Conservation (phyloP, 2,888 invertebrate genomes). For the Platynereis dumerilii region DNA sequence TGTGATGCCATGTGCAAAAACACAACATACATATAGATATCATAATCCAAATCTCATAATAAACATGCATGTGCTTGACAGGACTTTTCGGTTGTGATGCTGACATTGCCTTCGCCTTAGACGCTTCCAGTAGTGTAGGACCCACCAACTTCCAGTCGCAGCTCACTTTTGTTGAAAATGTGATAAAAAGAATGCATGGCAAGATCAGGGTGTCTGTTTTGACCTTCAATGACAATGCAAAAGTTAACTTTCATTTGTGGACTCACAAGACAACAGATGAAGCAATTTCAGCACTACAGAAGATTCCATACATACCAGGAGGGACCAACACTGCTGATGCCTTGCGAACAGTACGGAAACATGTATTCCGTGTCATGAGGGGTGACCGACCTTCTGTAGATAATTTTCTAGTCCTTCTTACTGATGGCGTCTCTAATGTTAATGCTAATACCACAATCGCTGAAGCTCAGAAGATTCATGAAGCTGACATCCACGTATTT, state of each 20-base stretch:
- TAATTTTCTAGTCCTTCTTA: constrained; percentile 31
- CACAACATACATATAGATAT: no score
- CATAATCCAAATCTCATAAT: no score
- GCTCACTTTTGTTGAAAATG: constrained; percentile 26
- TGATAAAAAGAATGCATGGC: constrained; percentile 26
- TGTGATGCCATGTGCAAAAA: no score
- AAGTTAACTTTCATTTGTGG: constrained; percentile 22
- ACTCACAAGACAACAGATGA: constrained; percentile 21
- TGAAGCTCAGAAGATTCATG: constrained; percentile 28
- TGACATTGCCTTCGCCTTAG: constrained; percentile 35
- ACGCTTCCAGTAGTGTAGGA: constrained; percentile 36
- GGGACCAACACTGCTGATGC: constrained; percentile 31
- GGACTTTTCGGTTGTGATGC: constrained; percentile 18
- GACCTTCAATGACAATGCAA: constrained; percentile 26
- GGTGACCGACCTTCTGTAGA: constrained; percentile 29
- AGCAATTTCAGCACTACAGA: constrained; percentile 13
- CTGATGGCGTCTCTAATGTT: constrained; percentile 37
- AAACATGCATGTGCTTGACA: no score
- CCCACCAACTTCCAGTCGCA: constrained; percentile 25
- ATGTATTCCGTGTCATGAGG: constrained; percentile 16
- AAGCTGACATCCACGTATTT: constrained; percentile 22
- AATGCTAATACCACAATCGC: constrained; percentile 26
- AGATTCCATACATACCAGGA: constrained; percentile 23
- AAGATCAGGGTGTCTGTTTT: constrained; percentile 26
- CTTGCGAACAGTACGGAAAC: constrained; percentile 21